Base-by-base conservation (phyloP, 2,888 invertebrate species). In the Heliconius ismenius region DNA sequence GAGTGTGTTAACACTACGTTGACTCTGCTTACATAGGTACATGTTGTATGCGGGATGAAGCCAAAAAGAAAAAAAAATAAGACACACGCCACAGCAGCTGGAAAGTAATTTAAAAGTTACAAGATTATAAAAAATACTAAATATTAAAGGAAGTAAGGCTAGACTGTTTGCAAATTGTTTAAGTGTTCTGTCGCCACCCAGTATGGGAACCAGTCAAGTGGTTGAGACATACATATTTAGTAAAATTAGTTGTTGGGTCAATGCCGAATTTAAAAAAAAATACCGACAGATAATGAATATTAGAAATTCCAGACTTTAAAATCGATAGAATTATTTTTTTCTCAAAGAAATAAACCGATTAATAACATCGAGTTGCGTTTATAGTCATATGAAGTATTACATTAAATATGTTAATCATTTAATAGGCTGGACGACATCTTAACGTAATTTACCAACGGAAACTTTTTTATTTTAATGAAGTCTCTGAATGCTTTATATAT, bases 101-200 rank as follows among this genome's bases (percentile, higher is more conserved):
- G 86, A 83, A 84, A 84, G 85, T 82, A 70, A 79, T 43, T 70
- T 75, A 54, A 39, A 75, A 80, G 75, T 77, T 83, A 84, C 84
- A 84, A 84, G 83, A 83, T 83, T 82, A 83, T 73, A 81, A 81
- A 70, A 70, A 70, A 62, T 58, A 70, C 32, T 6, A 24, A 32
- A 15, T 82, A 79, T 79, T 83, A 87, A n/a, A 90, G 91, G 91
- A 92, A 92, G 85, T 88, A 81, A 84, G 92, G 88, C 92, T 91
- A 92, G 92, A 93, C 93, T 86, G 83, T 89, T 67, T 92, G 93
- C 93, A 92, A 92, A 93, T 92, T 92, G 91, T 87, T 87, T 87
- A 87, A 93, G 92, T 92, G 91, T 87, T 88, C 86, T 91, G 93
- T 92, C 93, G 93, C 93, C 93, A 93, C 93, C 93, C 93, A 91